Percentiles rank a stretch among this genome's conserved stretches.
phyloP scores from a whole-genome alignment of 2,888 invertebrate genomes.

The Drosophila stalkeri region DNA sequence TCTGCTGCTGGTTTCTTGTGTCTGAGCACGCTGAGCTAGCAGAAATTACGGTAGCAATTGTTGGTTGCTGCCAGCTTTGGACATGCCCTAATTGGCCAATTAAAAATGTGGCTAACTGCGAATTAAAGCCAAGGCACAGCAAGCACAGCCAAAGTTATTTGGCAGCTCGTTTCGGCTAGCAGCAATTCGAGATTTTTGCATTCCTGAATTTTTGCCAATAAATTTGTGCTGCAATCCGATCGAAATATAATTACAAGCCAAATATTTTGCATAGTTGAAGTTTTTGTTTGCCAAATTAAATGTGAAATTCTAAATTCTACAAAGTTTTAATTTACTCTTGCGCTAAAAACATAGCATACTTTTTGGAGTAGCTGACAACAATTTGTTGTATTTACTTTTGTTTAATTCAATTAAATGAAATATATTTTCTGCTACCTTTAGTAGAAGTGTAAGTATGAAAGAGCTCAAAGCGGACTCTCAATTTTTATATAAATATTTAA shows the following conservation, averaged over 20 bases:
- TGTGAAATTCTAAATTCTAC: not conserved
- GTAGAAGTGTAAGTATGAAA: too few relatives aligned
- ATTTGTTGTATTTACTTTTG: too few relatives aligned
- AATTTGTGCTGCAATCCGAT: constrained; percentile 28
- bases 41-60: constrained; percentile 65
- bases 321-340: not conserved
- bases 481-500: too few relatives aligned
- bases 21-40: constrained; percentile 64
- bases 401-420: too few relatives aligned
- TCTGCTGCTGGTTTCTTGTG: constrained; percentile 49
- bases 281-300: not conserved
- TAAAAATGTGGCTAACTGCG: constrained; percentile 55
- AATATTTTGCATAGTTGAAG: not conserved
- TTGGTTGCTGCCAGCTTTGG: constrained; percentile 36
- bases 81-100: constrained; percentile 70
- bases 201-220: constrained; percentile 42
- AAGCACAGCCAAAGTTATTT: constrained; percentile 24
- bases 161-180: constrained; percentile 28
- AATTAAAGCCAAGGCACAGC: constrained; percentile 26
- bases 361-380: not conserved
- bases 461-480: too few relatives aligned
- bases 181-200: constrained; percentile 11
- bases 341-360: not conserved
- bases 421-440: too few relatives aligned
- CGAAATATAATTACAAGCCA: constrained; percentile 9